phyloP scores from a whole-genome alignment of 2,113 vertebrate species.

The Athene cunicularia region DNA sequence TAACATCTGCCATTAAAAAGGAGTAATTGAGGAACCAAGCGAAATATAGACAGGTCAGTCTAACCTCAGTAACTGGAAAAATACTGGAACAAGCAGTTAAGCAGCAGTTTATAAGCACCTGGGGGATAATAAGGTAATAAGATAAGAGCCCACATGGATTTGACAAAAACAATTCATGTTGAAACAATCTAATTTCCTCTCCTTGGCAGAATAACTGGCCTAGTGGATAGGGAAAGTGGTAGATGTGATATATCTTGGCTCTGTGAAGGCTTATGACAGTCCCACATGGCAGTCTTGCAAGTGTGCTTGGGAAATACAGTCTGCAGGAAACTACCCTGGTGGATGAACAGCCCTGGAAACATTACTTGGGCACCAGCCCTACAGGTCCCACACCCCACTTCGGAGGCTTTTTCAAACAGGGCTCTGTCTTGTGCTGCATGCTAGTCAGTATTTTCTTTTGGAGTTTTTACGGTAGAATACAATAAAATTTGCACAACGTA shows the following conservation, averaged over 20 bases:
- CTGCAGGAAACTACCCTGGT: neutral
- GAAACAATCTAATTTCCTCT: neutral
- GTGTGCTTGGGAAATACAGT: neutral
- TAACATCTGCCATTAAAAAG: neutral
- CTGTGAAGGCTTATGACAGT: neutral
- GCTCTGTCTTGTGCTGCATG: neutral
- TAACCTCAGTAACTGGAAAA: neutral
- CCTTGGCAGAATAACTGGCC: neutral
- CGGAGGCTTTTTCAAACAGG: neutral
- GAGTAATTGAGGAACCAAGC: neutral
- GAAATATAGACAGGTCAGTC: neutral
- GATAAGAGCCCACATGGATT: neutral
- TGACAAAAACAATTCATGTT: neutral
- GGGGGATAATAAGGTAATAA: neutral
- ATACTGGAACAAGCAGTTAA: neutral
- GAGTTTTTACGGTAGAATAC: neutral
- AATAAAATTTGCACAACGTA: neutral
- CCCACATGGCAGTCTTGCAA: neutral
- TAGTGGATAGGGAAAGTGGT: neutral
- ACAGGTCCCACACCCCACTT: neutral
- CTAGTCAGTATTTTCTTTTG: neutral
- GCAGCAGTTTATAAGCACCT: neutral
- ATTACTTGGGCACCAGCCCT: neutral
- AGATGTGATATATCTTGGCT: neutral
- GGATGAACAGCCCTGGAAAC: neutral